Conservation (phyloP, 2,113 vertebrate species). For the Lontra canadensis region DNA sequence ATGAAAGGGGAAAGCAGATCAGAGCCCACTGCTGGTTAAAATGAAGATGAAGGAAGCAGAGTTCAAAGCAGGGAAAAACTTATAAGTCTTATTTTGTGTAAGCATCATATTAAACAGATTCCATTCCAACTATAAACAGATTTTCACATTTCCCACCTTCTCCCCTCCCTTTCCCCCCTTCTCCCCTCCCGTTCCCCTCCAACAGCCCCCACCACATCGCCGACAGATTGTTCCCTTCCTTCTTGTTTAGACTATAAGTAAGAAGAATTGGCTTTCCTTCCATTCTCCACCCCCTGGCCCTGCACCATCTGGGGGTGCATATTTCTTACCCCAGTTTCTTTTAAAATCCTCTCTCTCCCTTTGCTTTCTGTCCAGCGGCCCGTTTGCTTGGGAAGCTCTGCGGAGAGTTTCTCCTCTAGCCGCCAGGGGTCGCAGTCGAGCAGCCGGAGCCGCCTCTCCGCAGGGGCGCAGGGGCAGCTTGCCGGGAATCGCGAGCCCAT, state of each 20-base stretch:
- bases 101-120: conserved; percentile 59
- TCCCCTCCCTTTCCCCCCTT: neutral
- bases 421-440: conserved; percentile 74
- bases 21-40: conserved; percentile 31
- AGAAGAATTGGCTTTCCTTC: conserved; percentile 34
- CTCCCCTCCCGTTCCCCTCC: neutral
- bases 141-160: conserved; percentile 40
- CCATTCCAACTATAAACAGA: conserved; percentile 53
- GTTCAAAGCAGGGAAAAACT: conserved; percentile 15
- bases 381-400: neutral
- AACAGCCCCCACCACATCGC: neutral
- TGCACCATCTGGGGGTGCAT: conserved; percentile 32
- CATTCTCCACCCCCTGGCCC: neutral
- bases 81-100: conserved; percentile 51
- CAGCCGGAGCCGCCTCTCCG: neutral
- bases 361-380: neutral
- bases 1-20: conserved; percentile 3
- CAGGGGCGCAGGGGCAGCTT: neutral
- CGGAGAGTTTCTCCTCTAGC: neutral
- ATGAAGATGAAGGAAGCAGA: neutral
- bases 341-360: neutral
- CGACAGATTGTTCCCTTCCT: conserved; percentile 52
- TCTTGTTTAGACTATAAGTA: conserved; percentile 52
- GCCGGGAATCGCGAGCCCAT: neutral
- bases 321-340: neutral